Base-by-base conservation (phyloP, 2,797 vertebrate species). In the Melanitta fusca region DNA sequence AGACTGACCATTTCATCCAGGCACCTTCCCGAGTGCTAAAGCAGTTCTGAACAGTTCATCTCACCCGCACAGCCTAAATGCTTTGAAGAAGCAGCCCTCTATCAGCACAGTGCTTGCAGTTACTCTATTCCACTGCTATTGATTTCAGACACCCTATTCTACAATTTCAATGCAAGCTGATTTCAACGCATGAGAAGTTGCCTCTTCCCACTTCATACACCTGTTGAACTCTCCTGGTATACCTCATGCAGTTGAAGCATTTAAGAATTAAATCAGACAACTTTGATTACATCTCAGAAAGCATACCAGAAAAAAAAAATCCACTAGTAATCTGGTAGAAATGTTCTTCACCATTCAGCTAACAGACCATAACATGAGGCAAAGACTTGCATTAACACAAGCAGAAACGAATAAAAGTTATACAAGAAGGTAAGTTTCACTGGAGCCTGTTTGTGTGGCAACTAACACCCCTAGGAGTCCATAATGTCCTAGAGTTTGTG, bases 401-500 rank as follows among this genome's bases (percentile, higher is more conserved):
- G 82, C 71, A 22, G 89, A 84, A 73, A 41, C 1, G 69, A 57
- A 68, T 17, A 21, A 14, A 78, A 90, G 68, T 71, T 45, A 56
- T 7, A 36, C 72, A 78, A 88, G 74, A 38, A 43, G 53, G 15
- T 10, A 45, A 68, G 60, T 45, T 10, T 62, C 93, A n/a, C 4
- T 60, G 34, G 12, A 82, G 61, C 22, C 41, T 4, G 13, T 18
- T 58, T 4, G 61, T 0, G 13, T 51, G 20, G 24, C 81, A 90
- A 61, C 70, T 49, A 74, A 34, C 58, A 39, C 6, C 79, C 82
- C 4, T 2, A 1, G 22, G 68, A 2, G 11, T 1, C 68, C 43
- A 0, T 7, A 6, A 1, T 2, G 17, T 20, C 43, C 64, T 4
- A 3, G 8, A 8, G 19, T 1, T 16, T 14, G n/a, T 7, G 22